These are phyloP conservation scores for Pocillopora verrucosa DNA, from an alignment of 64 coral and sea anemone genomes.

Conservation along the genomic window DNA sequence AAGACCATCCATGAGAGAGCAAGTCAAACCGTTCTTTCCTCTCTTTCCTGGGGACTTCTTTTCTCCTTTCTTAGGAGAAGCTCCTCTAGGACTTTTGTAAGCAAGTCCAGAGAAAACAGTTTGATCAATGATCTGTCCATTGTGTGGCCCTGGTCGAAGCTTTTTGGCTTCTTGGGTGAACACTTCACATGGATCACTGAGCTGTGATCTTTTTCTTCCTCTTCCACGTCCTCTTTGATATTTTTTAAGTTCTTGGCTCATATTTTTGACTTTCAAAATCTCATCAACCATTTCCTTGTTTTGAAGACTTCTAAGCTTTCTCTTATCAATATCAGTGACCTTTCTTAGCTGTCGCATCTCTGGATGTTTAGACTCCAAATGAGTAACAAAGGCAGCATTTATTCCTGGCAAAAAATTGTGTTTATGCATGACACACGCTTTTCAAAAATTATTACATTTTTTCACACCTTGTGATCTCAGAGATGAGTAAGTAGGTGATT, in stretches of 20 bases:
- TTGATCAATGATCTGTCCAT: constrained; percentile 20
- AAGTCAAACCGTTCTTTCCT: constrained; percentile 31
- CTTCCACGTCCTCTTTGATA: constrained; percentile 32
- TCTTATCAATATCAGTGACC: constrained; percentile 50
- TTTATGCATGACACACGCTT: no score
- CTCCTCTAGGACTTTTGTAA: background rate
- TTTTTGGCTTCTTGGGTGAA: constrained; percentile 16
- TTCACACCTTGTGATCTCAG: no score
- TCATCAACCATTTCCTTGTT: constrained; percentile 69
- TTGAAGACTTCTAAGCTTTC: constrained; percentile 36
- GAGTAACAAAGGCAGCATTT: constrained; percentile 17
- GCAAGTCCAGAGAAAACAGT: constrained; percentile 1
- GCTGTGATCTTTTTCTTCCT: constrained; percentile 34
- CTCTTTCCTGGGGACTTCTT: background rate
- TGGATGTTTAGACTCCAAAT: constrained; percentile 18
- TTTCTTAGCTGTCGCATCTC: constrained; percentile 46
- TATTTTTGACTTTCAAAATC: constrained; percentile 62
- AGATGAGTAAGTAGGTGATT: no score
- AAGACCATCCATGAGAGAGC: background rate
- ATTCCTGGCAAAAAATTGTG: constrained; percentile 1
- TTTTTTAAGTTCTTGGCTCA: constrained; percentile 63
- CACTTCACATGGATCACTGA: constrained; percentile 6
- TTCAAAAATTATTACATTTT: background rate
- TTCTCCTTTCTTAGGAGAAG: background rate
- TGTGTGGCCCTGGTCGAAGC: background rate